Evolutionary conservation across 1,140 invertebrate genomes (phyloP).

Genomic region (Lordiphosa clarofinis): DNA sequence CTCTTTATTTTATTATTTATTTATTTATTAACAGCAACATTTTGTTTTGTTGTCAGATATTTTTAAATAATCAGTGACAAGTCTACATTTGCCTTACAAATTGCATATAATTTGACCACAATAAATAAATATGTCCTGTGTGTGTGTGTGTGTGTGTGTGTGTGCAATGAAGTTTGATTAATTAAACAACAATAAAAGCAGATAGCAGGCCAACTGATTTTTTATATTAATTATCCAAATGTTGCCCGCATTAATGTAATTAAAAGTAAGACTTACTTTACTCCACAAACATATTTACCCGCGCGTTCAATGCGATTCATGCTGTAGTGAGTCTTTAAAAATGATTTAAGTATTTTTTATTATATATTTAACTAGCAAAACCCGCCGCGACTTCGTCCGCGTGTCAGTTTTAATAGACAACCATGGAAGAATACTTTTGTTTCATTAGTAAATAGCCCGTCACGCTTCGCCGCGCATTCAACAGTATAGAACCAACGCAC

Average conservation of each 20-base stretch:
- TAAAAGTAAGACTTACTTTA: conserved; percentile 18
- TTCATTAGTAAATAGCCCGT: no score
- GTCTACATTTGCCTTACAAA: conserved; percentile 14
- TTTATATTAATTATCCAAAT: conserved; percentile 64
- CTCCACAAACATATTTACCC: conserved; percentile 36
- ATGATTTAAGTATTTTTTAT: neutral
- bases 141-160: conserved; percentile 9
- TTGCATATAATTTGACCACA: conserved; percentile 25
- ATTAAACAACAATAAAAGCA: conserved; percentile 57
- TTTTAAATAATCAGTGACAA: conserved; percentile 69
- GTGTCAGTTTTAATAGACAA: no score
- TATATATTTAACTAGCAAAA: conserved; percentile 11
- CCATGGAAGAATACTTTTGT: no score
- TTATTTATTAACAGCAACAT: conserved; percentile 15
- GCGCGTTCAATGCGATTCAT: conserved; percentile 46
- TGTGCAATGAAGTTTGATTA: conserved; percentile 44
- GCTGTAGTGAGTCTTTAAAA: neutral
- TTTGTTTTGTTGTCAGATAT: conserved; percentile 23
- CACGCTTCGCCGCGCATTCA: no score
- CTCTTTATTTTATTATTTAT: no score
- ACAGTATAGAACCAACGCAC: no score
- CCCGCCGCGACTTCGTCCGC: no score
- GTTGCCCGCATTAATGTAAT: conserved; percentile 42
- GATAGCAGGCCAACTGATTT: conserved; percentile 49
- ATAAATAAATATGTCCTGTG: conserved; percentile 7